Evolutionary conservation across 2,888 invertebrate species (phyloP), one percentile per base, ranked within the genome.

Genomic region (Leucoma salicis): DNA sequence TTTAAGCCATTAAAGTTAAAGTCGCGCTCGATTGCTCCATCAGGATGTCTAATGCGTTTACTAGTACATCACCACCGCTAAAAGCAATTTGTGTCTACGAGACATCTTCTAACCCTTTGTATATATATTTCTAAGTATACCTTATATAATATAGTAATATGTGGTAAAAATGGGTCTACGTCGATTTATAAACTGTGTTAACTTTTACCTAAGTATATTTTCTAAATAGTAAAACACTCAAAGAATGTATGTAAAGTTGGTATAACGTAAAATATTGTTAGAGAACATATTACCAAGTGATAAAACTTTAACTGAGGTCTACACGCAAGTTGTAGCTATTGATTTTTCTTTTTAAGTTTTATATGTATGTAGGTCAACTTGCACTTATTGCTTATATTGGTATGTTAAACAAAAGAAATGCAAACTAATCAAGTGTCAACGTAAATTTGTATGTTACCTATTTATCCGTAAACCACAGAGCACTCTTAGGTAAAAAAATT

Each of bases 11-110:
- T 80, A 75, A 75, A 69, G 70, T 75, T 68, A 68, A 75, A 78
- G 78, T 75, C 70, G 67, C 65, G 63, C 59, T 57, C 76, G 77
- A 82, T 79, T 75, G 77, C 77, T 70, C 70, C 74, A 78, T 79
- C 77, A 74, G 69, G 58, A 42, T 37, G 49, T 70, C 40, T 81
- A 82, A 81, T 78, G 65, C 74, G 65, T 67, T 78, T 76, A 74
- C 63, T 57, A 61, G 72, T 63, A 75, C 71, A 71, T 73, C 71
- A 67, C 66, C 69, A 70, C 63, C 65, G 63, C 74, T 79, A 68
- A 74, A 72, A 76, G 78, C 78, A 73, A 79, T 79, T 78, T 74
- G 62, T 57, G 70, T 66, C 70, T 66, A 66, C 66, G 57, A 70
- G 65, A 63, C 67, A 56, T 70, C 72, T 73, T 63, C 40, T 53